These are phyloP conservation scores for Esox masquinongy DNA, from an alignment of 2,797 vertebrate species.

Conservation along the genomic window DNA sequence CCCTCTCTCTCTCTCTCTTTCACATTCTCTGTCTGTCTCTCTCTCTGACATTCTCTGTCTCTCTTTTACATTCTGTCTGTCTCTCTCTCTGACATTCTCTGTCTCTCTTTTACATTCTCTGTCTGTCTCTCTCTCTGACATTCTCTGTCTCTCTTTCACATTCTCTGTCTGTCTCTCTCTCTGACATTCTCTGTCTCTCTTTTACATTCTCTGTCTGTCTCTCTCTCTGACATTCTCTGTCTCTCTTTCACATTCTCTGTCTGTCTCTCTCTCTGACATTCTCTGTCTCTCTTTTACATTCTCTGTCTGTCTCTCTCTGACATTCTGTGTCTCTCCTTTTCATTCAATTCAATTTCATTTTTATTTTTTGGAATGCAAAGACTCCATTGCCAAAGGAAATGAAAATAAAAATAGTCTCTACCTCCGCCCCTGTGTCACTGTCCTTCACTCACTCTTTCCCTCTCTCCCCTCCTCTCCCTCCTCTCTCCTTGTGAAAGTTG, in stretches of 20 bases:
- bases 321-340: background rate
- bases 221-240: conserved; percentile 9
- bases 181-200: conserved; percentile 28
- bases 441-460: background rate
- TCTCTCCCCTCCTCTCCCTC: background rate
- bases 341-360: background rate
- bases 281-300: background rate
- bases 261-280: background rate
- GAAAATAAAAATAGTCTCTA: background rate
- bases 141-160: background rate
- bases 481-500: background rate
- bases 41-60: too few relatives aligned
- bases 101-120: background rate
- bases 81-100: conserved; percentile 6
- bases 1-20: conserved; percentile 5
- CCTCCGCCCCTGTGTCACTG: conserved; percentile 7
- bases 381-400: too few relatives aligned
- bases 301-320: conserved; percentile 11
- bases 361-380: too few relatives aligned
- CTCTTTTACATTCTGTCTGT: conserved; percentile 1
- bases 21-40: too few relatives aligned
- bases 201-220: conserved; percentile 7
- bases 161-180: background rate
- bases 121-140: conserved; percentile 10
- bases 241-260: conserved; percentile 1